Percentiles rank a stretch among this genome's conserved stretches.
These are phyloP conservation scores for Eupithecia subfuscata DNA, from an alignment of 2,888 invertebrate species.

Conservation along the genomic window DNA sequence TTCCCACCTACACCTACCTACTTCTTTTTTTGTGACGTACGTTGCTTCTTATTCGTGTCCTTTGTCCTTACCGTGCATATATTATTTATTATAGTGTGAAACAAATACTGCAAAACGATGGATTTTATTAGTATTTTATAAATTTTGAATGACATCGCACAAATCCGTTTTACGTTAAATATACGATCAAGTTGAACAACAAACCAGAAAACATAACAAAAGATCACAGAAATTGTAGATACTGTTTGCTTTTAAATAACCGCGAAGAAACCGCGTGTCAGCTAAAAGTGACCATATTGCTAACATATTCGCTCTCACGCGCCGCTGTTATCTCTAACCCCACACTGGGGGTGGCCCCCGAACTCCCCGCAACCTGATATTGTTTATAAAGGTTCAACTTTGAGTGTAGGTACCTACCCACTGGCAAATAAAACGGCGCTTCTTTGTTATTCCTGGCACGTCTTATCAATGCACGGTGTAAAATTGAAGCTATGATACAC, in stretches of 20 bases:
- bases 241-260: neutral
- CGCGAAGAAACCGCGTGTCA: slow-evolving; percentile 52
- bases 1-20: too few relatives aligned
- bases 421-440: slow-evolving; percentile 10
- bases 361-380: slow-evolving; percentile 48
- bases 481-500: slow-evolving; percentile 9
- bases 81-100: neutral
- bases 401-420: slow-evolving; percentile 48
- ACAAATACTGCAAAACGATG: neutral
- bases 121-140: too few relatives aligned
- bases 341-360: slow-evolving; percentile 49
- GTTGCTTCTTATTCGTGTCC: too few relatives aligned
- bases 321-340: slow-evolving; percentile 60
- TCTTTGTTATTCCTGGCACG: slow-evolving; percentile 9
- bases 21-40: too few relatives aligned
- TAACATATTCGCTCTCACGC: slow-evolving; percentile 76
- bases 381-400: slow-evolving; percentile 75
- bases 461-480: slow-evolving; percentile 7
- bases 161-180: neutral
- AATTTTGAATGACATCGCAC: neutral
- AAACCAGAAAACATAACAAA: neutral
- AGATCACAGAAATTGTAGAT: neutral
- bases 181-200: neutral
- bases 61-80: too few relatives aligned
- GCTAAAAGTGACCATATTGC: slow-evolving; percentile 64